Conservation (phyloP, 2,888 invertebrate genomes). For the Nymphalis c-album region DNA sequence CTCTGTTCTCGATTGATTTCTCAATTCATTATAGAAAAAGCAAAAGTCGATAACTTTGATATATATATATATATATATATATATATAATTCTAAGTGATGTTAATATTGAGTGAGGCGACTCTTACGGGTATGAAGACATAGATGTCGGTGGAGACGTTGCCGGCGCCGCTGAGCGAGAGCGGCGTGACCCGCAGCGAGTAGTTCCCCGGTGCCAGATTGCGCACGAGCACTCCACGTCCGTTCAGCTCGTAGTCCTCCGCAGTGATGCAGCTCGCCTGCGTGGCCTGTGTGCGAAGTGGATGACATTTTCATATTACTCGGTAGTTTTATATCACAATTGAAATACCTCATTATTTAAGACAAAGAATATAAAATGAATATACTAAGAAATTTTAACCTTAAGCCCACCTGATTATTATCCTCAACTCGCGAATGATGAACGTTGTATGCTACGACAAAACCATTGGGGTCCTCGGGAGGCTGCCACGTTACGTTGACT, state of each 20-base stretch:
- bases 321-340: neutral
- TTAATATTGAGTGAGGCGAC: neutral
- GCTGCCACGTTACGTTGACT: slow-evolving; percentile 89
- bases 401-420: slow-evolving; percentile 57
- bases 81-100: neutral
- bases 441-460: slow-evolving; percentile 92
- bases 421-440: slow-evolving; percentile 85
- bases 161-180: slow-evolving; percentile 89
- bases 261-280: slow-evolving; percentile 85
- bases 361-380: neutral
- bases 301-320: no score
- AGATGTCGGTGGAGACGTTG: slow-evolving; percentile 79
- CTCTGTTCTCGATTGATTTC: no score
- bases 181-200: slow-evolving; percentile 88
- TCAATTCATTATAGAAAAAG: no score
- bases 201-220: slow-evolving; percentile 88
- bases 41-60: no score
- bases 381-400: neutral
- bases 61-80: no score
- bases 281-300: neutral
- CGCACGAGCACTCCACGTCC: slow-evolving; percentile 77
- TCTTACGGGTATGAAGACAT: slow-evolving; percentile 84
- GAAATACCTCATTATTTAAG: no score
- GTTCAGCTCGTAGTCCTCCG: slow-evolving; percentile 79
- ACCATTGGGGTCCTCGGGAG: slow-evolving; percentile 93